Evolutionary conservation across 2,888 invertebrate species (phyloP), one percentile per base, ranked within the genome.

Genomic region (Nephrotoma guestfalica): DNA sequence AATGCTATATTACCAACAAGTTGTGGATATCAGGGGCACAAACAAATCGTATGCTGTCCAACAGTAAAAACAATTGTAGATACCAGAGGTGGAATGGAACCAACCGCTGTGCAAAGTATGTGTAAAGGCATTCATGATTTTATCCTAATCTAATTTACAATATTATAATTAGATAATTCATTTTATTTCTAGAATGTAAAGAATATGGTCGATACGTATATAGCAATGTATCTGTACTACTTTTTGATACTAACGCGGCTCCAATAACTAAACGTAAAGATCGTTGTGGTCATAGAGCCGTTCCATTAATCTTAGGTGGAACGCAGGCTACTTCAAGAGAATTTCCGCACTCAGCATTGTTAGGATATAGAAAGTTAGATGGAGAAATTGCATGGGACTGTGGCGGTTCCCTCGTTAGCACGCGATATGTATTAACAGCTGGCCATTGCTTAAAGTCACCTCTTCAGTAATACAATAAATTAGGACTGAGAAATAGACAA

Each of bases 341-440:
- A 86, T 91, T 91, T 87, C 90, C 90, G 0, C 91, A 91, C 41
- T 91, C 91, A 90, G 91, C 51, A 15, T 51, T 86, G 9, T n/a
- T 86, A n/a, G 86, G 86, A 0, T 86, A 86, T 9, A 42, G 7
- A 42, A 41, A n/a, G 3, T 0, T 4, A 3, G 57, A 88, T 6
- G 88, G 88, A 0, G 88, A 90, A 15, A 57, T 86, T 11, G 83
- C 83, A 0, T 93, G 92, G 92, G 87, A 88, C 6, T 95, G 94
- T 88, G 94, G 94, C 0, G 94, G 94, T 0, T 92, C 93, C 0
- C 89, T 95, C 45, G 92, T 95, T 42, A 93, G 93, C 86, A 91
- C 92, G 5, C 89, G 90, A 84, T 94, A 92, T 89, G 91, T 95
- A 2, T 89, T 94, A 11, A 93, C 94, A 0, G 94, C 94, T 3